A percentile compares a stretch with the other conserved stretches of the same genome.
Evolutionary conservation across 2,113 vertebrate genomes (phyloP).

Genomic region (Notiomystis cincta): DNA sequence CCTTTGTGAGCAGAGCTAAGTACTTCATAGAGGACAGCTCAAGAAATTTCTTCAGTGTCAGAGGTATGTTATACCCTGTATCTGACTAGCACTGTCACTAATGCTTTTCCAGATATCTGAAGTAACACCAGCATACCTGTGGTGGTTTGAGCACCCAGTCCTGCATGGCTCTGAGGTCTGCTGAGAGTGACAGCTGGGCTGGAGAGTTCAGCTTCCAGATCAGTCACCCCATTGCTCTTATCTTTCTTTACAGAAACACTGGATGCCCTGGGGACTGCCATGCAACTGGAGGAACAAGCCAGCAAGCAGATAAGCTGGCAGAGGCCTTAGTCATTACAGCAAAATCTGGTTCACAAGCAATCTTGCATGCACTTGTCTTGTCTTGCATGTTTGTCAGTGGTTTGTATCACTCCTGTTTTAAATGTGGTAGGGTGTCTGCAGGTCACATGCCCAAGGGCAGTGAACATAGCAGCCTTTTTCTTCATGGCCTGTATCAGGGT

Average conservation of each 20-base stretch:
- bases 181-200: not conserved
- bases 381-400: not conserved
- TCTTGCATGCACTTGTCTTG: not conserved
- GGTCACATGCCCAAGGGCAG: not conserved
- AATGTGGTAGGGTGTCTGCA: not conserved
- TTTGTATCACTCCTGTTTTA: not conserved
- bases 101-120: not conserved
- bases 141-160: not conserved
- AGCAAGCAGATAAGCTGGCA: conserved; percentile 72
- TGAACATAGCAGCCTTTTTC: not conserved
- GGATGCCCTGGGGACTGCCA: conserved; percentile 65
- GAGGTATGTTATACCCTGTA: conserved; percentile 49
- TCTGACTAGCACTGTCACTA: not conserved
- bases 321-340: conserved; percentile 51
- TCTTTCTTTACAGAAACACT: conserved; percentile 60
- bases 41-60: conserved; percentile 44
- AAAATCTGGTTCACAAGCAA: conserved; percentile 1
- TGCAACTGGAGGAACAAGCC: conserved; percentile 76
- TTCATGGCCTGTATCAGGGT: not conserved
- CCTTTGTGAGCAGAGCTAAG: conserved; percentile 69
- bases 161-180: not conserved
- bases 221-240: not conserved
- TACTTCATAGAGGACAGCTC: conserved; percentile 53
- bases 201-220: not conserved
- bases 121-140: not conserved